phyloP scores from a whole-genome alignment of 2,113 vertebrate species.

The Myotis davidii region DNA sequence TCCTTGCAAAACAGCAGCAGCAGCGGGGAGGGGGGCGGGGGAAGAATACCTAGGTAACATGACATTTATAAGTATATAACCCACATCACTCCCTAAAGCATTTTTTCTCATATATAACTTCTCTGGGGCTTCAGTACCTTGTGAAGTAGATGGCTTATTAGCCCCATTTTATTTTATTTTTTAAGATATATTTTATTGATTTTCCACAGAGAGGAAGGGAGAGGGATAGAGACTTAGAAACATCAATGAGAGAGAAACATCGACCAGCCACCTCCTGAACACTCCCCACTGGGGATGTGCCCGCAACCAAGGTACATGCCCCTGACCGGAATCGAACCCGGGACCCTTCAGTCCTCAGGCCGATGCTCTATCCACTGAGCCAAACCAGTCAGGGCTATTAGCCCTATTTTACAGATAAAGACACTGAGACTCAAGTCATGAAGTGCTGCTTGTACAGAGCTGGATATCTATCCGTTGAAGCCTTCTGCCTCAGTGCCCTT shows the following conservation, averaged over 20 bases:
- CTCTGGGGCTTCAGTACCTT: background rate
- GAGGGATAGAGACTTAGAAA: too few relatives aligned
- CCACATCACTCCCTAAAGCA: background rate
- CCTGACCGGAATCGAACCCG: too few relatives aligned
- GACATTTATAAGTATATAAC: background rate
- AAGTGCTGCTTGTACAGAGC: background rate
- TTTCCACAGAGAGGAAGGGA: too few relatives aligned
- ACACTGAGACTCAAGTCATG: background rate
- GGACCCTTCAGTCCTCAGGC: too few relatives aligned
- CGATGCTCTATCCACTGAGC: too few relatives aligned
- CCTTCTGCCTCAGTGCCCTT: conserved; percentile 35
- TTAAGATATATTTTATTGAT: too few relatives aligned
- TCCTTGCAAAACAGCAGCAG: background rate
- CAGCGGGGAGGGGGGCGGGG: background rate
- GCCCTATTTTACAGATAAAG: conserved; percentile 54
- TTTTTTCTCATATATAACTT: background rate
- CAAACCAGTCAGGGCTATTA: too few relatives aligned
- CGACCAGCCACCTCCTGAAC: too few relatives aligned
- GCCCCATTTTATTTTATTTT: conserved; percentile 56
- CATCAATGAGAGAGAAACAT: too few relatives aligned
- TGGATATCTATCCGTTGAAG: background rate
- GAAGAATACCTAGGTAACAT: background rate
- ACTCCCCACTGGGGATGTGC: too few relatives aligned
- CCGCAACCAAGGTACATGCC: too few relatives aligned
- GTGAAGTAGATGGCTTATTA: background rate